phyloP scores from a whole-genome alignment of 2,888 invertebrate species.

The Macrosoma leucophasiata region DNA sequence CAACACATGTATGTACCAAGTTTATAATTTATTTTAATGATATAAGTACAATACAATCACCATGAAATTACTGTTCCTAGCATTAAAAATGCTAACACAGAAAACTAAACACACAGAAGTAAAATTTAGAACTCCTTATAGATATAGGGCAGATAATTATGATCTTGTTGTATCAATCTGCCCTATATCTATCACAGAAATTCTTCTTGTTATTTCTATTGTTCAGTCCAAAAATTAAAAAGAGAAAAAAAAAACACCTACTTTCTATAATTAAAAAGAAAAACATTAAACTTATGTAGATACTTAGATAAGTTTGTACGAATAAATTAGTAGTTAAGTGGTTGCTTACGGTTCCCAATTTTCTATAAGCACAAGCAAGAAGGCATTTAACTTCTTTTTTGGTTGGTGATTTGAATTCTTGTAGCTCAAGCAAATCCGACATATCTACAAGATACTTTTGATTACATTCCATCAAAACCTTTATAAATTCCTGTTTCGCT shows the following conservation, averaged over 20 bases:
- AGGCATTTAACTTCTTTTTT: slow-evolving; percentile 61
- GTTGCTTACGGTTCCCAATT: slow-evolving; percentile 44
- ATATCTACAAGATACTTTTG: slow-evolving; percentile 46
- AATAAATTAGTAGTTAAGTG: not conserved
- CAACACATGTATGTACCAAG: not conserved
- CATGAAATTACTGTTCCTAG: not conserved
- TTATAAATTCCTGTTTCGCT: slow-evolving; percentile 41
- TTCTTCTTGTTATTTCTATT: too few relatives aligned
- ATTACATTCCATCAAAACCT: slow-evolving; percentile 44
- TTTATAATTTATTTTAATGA: not conserved
- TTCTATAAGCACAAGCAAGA: slow-evolving; percentile 63
- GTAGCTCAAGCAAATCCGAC: slow-evolving; percentile 42
- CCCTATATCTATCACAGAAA: too few relatives aligned
- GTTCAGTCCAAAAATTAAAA: slow-evolving; percentile 11
- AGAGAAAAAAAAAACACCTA: not conserved
- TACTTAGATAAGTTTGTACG: not conserved
- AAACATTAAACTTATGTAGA: too few relatives aligned
- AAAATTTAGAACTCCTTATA: too few relatives aligned
- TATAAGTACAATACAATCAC: not conserved
- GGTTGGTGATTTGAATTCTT: slow-evolving; percentile 44
- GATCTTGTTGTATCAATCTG: too few relatives aligned
- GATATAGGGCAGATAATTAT: too few relatives aligned
- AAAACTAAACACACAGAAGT: too few relatives aligned
- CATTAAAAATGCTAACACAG: not conserved
- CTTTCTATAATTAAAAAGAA: too few relatives aligned